phyloP scores from a whole-genome alignment of 2,797 vertebrate genomes.

The Eremophila alpestris region DNA sequence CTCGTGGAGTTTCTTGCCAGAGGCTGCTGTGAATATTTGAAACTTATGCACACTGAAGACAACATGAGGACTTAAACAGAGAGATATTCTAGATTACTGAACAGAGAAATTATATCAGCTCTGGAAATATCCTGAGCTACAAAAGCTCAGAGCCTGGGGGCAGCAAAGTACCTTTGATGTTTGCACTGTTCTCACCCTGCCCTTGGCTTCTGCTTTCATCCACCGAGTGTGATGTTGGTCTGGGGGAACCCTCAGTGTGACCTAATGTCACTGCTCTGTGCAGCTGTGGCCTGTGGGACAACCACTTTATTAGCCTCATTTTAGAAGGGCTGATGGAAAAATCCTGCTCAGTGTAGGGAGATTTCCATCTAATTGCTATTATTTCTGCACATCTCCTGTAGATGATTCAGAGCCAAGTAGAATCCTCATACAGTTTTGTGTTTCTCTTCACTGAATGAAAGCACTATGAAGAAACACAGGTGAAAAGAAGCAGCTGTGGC shows the following conservation, averaged over 20 bases:
- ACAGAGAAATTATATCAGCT: neutral
- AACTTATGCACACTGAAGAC: neutral
- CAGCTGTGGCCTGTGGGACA: neutral
- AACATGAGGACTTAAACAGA: neutral
- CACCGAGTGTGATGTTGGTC: neutral
- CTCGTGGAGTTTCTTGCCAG: neutral
- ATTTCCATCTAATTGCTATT: neutral
- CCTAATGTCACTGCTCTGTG: fast-evolving
- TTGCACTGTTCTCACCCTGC: neutral
- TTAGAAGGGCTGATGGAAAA: neutral
- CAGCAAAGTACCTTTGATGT: neutral
- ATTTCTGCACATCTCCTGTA: neutral
- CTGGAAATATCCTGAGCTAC: neutral
- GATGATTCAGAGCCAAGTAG: neutral
- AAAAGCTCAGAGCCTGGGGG: neutral
- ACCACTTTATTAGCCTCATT: neutral
- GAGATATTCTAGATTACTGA: neutral
- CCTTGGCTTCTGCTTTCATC: neutral
- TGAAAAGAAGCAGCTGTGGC: neutral
- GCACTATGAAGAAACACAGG: neutral
- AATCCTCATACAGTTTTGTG: neutral
- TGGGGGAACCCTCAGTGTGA: neutral
- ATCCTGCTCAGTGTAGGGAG: neutral
- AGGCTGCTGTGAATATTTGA: neutral
- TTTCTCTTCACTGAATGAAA: neutral